These are phyloP conservation scores for Neosilurus hyrtlii DNA, from an alignment of 2,797 vertebrate species.

Conservation along the genomic window DNA sequence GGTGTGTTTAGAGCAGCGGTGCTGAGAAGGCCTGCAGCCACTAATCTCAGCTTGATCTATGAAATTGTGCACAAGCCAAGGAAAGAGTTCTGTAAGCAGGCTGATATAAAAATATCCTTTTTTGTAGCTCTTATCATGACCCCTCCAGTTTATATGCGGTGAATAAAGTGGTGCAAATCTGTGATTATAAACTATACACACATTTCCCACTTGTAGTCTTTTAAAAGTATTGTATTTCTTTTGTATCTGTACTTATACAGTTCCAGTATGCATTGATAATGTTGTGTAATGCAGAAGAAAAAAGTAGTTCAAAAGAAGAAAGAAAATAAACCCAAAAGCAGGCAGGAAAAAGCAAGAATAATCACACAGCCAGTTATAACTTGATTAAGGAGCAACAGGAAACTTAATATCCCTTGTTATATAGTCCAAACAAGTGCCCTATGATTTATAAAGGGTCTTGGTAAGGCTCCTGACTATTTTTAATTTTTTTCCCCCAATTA, in stretches of 20 bases:
- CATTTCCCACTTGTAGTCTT: neutral
- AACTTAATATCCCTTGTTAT: constrained; percentile 4
- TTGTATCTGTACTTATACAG: neutral
- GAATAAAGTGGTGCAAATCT: neutral
- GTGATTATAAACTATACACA: neutral
- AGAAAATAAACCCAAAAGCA: neutral
- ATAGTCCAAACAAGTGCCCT: neutral
- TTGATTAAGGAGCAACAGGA: neutral
- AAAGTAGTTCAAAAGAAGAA: neutral
- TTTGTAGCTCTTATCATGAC: neutral
- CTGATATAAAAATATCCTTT: neutral
- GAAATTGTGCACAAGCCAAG: constrained; percentile 8
- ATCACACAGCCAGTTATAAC: neutral
- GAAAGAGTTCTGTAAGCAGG: neutral
- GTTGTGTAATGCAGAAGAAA: neutral
- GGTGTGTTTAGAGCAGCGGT: constrained; percentile 11
- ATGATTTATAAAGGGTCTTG: neutral
- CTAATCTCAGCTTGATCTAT: constrained; percentile 14
- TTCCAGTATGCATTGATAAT: neutral
- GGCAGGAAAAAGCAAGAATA: neutral
- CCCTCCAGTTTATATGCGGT: neutral
- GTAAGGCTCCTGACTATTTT: neutral
- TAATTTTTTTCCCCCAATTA: neutral
- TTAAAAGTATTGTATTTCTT: too few species aligned
- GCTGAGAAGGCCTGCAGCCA: constrained; percentile 13